phyloP scores from a whole-genome alignment of 2,113 vertebrate genomes.

The Typhlomys cinereus region DNA sequence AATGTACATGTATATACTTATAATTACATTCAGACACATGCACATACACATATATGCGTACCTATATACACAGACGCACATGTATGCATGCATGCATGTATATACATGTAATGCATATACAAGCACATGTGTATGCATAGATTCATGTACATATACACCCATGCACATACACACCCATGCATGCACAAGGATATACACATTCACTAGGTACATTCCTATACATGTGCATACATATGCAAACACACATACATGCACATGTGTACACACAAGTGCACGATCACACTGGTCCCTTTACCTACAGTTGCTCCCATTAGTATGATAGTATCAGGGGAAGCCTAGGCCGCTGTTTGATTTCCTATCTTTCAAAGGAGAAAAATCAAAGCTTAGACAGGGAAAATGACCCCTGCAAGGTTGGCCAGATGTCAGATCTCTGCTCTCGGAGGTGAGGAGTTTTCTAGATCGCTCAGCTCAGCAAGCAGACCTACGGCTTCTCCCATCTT shows the following conservation, averaged over 20 bases:
- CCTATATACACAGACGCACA: background rate
- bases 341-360: background rate
- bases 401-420: background rate
- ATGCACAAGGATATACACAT: background rate
- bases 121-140: background rate
- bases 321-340: background rate
- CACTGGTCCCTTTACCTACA: background rate
- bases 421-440: background rate
- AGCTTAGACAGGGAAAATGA: background rate
- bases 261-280: background rate
- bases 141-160: background rate
- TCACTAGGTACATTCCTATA: no score
- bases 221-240: background rate
- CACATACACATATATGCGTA: background rate
- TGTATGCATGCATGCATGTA: background rate
- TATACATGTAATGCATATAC: background rate
- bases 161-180: background rate
- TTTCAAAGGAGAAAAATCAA: slow-evolving; percentile 48
- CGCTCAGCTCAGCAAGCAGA: background rate
- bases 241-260: no score
- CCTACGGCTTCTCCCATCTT: background rate
- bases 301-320: background rate
- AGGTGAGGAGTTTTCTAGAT: background rate
- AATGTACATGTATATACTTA: background rate
- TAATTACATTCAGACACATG: background rate